Base-by-base conservation (phyloP, 2,888 invertebrate genomes). In the Oscheius sp. region DNA sequence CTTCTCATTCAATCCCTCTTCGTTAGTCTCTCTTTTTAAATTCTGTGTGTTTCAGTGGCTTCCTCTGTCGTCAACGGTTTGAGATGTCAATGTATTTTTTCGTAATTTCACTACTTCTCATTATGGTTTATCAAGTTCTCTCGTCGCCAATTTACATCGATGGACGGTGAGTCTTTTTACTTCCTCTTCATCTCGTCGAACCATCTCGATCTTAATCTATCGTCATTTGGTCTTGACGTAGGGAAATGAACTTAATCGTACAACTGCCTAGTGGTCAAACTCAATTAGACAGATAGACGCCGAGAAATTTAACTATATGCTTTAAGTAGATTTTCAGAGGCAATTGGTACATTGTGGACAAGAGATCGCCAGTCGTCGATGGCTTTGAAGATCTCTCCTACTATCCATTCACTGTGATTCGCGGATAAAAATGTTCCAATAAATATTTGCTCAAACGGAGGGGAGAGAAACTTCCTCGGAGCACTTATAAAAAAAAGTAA, bases 391-490 rank as follows among this genome's bases (percentile, higher is more conserved):
- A 55, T 55, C 34, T 23, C 1, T n/a, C 33, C 17, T 55, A 34
- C 34, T 55, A 55, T 34, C 55, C 55, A 4, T 20, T 55, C 34
- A 55, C 31, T 33, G 37, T 55, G 20, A 55, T 55, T 25, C 55
- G 55, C 25, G 55, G 55, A 33, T 55, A 42, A n/a, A n/a, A n/a
- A 42, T 20, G 42, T 42, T 42, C 12, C 42, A 55, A 55, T 55
- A 34, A 55, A 55, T 55, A 55, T 55, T 55, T 55, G 55, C 55
- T 55, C 55, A 55, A 15, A n/a, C n/a, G n/a, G n/a, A n/a, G n/a
- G n/a, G n/a, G n/a, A n/a, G n/a, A n/a, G n/a, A n/a, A n/a, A n/a
- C n/a, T n/a, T n/a, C n/a, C n/a, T n/a, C n/a, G n/a, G n/a, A n/a
- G n/a, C n/a, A n/a, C n/a, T n/a, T n/a, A n/a, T n/a, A n/a, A n/a